Evolutionary conservation across 2,888 invertebrate genomes (phyloP).

Genomic region (Palloptera scutellata): DNA sequence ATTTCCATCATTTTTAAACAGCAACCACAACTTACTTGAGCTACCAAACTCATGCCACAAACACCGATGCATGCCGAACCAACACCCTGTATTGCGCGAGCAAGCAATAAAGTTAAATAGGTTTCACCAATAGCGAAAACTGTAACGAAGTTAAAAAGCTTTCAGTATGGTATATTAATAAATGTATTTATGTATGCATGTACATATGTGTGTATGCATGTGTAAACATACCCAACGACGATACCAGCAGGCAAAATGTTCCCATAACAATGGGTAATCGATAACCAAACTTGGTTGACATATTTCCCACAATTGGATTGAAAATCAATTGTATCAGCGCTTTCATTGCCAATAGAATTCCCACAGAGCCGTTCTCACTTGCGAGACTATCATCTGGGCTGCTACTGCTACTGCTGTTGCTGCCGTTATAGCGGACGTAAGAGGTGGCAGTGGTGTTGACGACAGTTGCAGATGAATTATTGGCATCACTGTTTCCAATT

Average conservation of each 20-base stretch:
- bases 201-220: neutral
- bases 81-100: slow-evolving; percentile 80
- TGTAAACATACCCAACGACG: slow-evolving; percentile 71
- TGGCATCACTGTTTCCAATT: slow-evolving; percentile 26
- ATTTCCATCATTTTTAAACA: too few relatives aligned
- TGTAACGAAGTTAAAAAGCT: slow-evolving; percentile 52
- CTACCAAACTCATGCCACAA: slow-evolving; percentile 83
- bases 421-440: slow-evolving; percentile 4
- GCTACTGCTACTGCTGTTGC: neutral
- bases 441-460: slow-evolving; percentile 1
- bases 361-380: slow-evolving; percentile 74
- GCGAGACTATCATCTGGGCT: slow-evolving; percentile 56
- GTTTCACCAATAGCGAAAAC: slow-evolving; percentile 80
- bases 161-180: neutral
- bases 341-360: slow-evolving; percentile 77
- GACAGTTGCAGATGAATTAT: slow-evolving; percentile 2
- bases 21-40: slow-evolving; percentile 59
- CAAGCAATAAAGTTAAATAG: slow-evolving; percentile 74
- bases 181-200: neutral
- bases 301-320: slow-evolving; percentile 78
- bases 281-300: slow-evolving; percentile 74
- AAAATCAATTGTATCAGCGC: slow-evolving; percentile 80
- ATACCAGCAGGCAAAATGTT: slow-evolving; percentile 72
- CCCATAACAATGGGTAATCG: slow-evolving; percentile 74
- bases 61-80: slow-evolving; percentile 83